These are phyloP conservation scores for Xylota sylvarum DNA, from an alignment of 2,888 invertebrate species.

Conservation along the genomic window DNA sequence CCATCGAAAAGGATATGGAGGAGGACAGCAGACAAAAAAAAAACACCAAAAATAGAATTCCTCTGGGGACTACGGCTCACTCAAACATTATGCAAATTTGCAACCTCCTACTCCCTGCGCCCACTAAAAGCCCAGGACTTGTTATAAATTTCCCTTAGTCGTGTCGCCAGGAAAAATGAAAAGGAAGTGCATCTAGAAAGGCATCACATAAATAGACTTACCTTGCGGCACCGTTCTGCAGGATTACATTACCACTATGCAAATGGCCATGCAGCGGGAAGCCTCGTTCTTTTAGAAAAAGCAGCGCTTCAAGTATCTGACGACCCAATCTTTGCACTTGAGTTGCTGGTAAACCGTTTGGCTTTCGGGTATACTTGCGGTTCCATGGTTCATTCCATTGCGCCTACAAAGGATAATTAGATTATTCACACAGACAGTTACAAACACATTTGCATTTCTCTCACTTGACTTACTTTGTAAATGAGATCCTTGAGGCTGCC, in stretches of 20 bases:
- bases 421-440: slow-evolving; percentile 61
- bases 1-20: slow-evolving; percentile 12
- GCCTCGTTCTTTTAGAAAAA: slow-evolving; percentile 93
- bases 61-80: not conserved
- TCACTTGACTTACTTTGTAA: slow-evolving; percentile 88
- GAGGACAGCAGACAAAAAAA: not conserved
- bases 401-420: slow-evolving; percentile 86
- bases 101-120: not conserved
- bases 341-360: slow-evolving; percentile 90
- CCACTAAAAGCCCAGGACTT: not conserved
- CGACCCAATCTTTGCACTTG: slow-evolving; percentile 95
- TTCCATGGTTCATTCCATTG: slow-evolving; percentile 93
- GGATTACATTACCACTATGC: slow-evolving; percentile 95
- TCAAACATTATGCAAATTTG: slow-evolving; percentile 53
- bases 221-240: slow-evolving; percentile 97
- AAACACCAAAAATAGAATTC: slow-evolving; percentile 48
- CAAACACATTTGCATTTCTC: slow-evolving; percentile 19
- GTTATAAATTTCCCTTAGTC: slow-evolving; percentile 15
- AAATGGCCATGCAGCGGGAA: slow-evolving; percentile 95
- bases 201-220: slow-evolving; percentile 82
- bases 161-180: slow-evolving; percentile 12
- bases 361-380: slow-evolving; percentile 90
- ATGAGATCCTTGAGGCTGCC: slow-evolving; percentile 96
- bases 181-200: slow-evolving; percentile 23
- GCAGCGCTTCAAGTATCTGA: slow-evolving; percentile 93